These are phyloP conservation scores for Eledone cirrhosa DNA, from an alignment of 2,888 invertebrate species.

Conservation along the genomic window DNA sequence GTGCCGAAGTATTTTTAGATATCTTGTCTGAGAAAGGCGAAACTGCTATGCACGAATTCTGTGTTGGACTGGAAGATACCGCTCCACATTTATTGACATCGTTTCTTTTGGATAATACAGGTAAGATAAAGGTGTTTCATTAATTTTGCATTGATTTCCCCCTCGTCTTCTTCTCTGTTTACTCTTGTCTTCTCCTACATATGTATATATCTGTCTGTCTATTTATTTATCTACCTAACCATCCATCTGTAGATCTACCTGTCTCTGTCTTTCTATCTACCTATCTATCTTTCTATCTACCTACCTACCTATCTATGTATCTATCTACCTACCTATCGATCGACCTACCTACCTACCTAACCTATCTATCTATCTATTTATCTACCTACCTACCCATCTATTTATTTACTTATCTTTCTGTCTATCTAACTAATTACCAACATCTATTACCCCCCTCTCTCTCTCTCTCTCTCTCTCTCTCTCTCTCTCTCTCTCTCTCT, in stretches of 20 bases:
- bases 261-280: no score
- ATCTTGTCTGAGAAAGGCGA: slow-evolving; percentile 58
- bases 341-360: no score
- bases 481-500: neutral
- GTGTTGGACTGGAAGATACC: slow-evolving; percentile 58
- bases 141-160: neutral
- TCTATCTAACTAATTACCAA: neutral
- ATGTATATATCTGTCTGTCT: neutral
- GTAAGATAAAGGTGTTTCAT: slow-evolving; percentile 36
- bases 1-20: slow-evolving; percentile 59
- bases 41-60: slow-evolving; percentile 60
- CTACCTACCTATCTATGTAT: no score
- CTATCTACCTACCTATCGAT: no score
- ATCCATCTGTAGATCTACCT: no score
- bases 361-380: no score
- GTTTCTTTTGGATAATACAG: slow-evolving; percentile 53
- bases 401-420: neutral
- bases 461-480: neutral
- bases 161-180: neutral
- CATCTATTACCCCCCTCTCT: neutral
- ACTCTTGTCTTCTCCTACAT: neutral
- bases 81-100: slow-evolving; percentile 54
- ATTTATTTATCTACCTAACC: neutral
- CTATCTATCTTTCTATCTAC: neutral
- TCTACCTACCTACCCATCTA: no score